Percentiles rank a stretch among this genome's conserved stretches.
Evolutionary conservation across 2,113 vertebrate species (phyloP).

Genomic region (Festucalex cinctus): DNA sequence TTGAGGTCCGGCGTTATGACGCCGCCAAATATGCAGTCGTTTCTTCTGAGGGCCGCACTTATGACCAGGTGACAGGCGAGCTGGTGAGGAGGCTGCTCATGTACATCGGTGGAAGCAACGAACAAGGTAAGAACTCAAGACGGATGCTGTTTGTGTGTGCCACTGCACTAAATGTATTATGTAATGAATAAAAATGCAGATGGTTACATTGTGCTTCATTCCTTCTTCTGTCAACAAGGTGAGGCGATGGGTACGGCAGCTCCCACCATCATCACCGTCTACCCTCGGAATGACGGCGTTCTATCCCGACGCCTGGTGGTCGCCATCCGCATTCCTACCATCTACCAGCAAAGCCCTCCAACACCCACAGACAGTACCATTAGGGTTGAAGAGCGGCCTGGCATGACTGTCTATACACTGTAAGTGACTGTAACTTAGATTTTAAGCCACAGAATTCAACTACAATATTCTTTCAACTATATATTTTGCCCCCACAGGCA

Average conservation of each 20-base stretch:
- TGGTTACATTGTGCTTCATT: neutral
- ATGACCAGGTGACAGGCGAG: conserved; percentile 84
- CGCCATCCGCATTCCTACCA: conserved; percentile 76
- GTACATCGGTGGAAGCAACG: conserved; percentile 86
- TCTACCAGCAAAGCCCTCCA: conserved; percentile 78
- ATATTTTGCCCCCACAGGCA: conserved; percentile 68
- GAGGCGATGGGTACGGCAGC: conserved; percentile 84
- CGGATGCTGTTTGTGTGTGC: neutral
- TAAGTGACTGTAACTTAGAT: conserved; percentile 55
- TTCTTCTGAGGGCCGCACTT: conserved; percentile 77
- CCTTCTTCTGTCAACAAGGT: conserved; percentile 54
- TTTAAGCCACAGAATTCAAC: neutral
- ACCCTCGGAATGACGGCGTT: conserved; percentile 78
- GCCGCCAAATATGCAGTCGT: conserved; percentile 74
- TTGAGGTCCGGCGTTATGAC: conserved; percentile 82
- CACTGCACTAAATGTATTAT: neutral
- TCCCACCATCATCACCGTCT: conserved; percentile 82
- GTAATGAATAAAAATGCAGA: neutral
- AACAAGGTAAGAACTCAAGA: conserved; percentile 73
- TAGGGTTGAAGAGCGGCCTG: conserved; percentile 79
- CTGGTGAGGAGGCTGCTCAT: conserved; percentile 82
- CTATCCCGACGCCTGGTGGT: conserved; percentile 82
- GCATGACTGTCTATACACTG: conserved; percentile 85
- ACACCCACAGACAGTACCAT: conserved; percentile 74
- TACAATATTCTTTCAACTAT: neutral